phyloP scores from a whole-genome alignment of 1,140 invertebrate species.

The Harlomillsia oculata region DNA sequence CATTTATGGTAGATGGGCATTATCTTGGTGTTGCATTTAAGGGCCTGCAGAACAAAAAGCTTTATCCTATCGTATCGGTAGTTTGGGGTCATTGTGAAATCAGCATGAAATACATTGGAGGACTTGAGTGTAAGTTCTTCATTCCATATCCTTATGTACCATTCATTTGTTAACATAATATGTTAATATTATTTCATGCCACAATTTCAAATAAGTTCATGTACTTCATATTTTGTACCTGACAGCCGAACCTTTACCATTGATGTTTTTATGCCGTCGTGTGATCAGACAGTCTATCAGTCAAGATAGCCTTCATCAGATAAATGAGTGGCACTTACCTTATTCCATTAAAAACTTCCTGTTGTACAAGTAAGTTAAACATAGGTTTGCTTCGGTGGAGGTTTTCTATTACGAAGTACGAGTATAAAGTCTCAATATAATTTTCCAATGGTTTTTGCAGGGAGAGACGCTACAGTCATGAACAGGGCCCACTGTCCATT shows the following conservation, averaged over 20 bases:
- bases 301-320: conserved; percentile 72
- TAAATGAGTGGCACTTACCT: conserved; percentile 78
- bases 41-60: conserved; percentile 89
- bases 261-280: conserved; percentile 92
- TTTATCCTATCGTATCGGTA: conserved; percentile 96
- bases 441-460: conserved; percentile 15
- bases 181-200: too few species aligned
- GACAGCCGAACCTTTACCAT: conserved; percentile 86
- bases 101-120: conserved; percentile 96
- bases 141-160: not conserved
- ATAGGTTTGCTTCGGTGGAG: conserved; percentile 21
- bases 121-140: conserved; percentile 86
- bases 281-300: conserved; percentile 87
- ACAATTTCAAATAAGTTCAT: too few species aligned
- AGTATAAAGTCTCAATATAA: not conserved
- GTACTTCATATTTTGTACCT: conserved; percentile 38
- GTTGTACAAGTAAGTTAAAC: conserved; percentile 54
- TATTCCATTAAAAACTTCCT: conserved; percentile 89
- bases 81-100: conserved; percentile 99
- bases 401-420: not conserved
- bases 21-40: conserved; percentile 96
- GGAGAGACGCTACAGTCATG: conserved; percentile 33
- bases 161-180: too few species aligned
- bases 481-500: conserved; percentile 10
- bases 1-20: conserved; percentile 95